phyloP scores from a whole-genome alignment of 2,113 vertebrate genomes.

The Tragelaphus strepsiceros region DNA sequence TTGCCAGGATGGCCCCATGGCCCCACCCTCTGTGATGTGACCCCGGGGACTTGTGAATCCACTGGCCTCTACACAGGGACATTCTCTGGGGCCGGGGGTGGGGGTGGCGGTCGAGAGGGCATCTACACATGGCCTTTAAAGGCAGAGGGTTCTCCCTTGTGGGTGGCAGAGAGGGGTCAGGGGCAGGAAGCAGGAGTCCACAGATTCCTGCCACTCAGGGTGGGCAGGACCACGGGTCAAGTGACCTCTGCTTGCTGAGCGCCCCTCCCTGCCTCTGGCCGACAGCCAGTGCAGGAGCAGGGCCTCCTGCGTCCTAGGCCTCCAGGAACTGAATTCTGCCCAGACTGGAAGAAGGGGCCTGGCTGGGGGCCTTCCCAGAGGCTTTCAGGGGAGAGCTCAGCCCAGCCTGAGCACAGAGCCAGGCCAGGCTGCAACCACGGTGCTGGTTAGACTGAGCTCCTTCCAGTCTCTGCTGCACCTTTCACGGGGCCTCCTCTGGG shows the following conservation, averaged over 20 bases:
- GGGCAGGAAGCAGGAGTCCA: neutral
- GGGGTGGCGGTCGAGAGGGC: neutral
- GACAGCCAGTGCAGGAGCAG: accelerated
- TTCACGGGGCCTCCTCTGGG: accelerated
- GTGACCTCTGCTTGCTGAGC: neutral
- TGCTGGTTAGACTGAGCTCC: accelerated
- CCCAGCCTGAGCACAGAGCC: accelerated
- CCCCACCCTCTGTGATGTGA: accelerated
- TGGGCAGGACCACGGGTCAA: accelerated
- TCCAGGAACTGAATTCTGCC: neutral
- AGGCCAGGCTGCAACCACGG: accelerated
- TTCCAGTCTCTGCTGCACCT: accelerated
- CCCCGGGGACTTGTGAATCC: neutral
- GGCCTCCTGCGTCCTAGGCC: accelerated
- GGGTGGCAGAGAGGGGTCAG: neutral
- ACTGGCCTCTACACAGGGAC: neutral
- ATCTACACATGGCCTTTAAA: neutral
- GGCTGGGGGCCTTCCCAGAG: accelerated
- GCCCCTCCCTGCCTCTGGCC: neutral
- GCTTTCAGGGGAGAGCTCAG: neutral
- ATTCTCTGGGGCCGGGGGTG: neutral
- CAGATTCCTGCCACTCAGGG: neutral
- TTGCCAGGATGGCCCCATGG: accelerated
- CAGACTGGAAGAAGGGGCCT: accelerated
- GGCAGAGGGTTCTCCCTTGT: too few species aligned